Base-by-base conservation (phyloP, 2,113 vertebrate species). In the Eira barbara region DNA sequence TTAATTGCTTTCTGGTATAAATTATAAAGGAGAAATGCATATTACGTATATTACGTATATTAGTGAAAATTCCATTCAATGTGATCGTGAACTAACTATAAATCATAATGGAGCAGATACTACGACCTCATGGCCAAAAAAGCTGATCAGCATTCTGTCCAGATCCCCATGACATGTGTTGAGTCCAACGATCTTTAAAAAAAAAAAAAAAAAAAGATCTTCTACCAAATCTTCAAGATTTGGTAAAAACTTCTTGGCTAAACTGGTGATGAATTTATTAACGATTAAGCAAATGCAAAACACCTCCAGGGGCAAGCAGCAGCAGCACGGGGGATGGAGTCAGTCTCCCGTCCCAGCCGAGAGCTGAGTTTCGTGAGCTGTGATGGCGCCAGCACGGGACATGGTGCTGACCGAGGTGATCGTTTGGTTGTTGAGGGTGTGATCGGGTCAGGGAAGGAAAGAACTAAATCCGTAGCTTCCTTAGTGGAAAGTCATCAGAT, bases 311-410 rank as follows among this genome's bases (percentile, higher is more conserved):
- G 76, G 14, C 31, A 17, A 34, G 63, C 29, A 15, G 29, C 29
- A 3, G 18, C 21, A n/a, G 55, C 12, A 11, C 8, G 49, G 73
- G 59, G 83, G n/a, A 13, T 39, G 47, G 49, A 29, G 12, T 34
- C 25, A 3, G 2, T 0, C 23, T 21, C 15, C 7, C 1, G 21
- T 85, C 39, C 63, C 10, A 6, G n/a, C 65, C 21, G 42, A 11
- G 39, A 93, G 18, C 5, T 0, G 10, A 7, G 36, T 21, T 69
- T 36, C 5, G 3, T 6, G 4, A 4, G 36, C 1, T 36, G n/a
- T 47, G 10, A 49, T 0, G 17, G 49, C 23, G 27, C 5, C 21
- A 6, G 8, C 17, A 7, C 34, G 67, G 39, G 36, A 1, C 1
- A 1, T 2, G 0, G 79, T 13, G 71, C 52, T 14, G 9, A 34